These are phyloP conservation scores for Pseudococcus jackbeardsleyi DNA, from an alignment of 2,888 invertebrate species.

Conservation along the genomic window DNA sequence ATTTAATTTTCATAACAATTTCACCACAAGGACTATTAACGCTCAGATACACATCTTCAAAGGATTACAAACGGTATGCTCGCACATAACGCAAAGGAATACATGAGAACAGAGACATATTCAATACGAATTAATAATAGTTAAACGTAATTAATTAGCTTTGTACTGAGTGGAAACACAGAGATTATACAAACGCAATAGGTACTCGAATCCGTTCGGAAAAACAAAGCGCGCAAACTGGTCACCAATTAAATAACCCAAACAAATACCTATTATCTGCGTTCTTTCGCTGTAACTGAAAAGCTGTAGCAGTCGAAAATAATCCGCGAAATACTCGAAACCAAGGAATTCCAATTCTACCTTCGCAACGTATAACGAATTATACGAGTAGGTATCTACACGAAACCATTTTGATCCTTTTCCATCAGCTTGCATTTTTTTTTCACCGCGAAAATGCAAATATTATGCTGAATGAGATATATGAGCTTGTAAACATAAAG, in stretches of 20 bases:
- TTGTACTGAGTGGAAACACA: slow-evolving; percentile 34
- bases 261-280: slow-evolving; percentile 2
- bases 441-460: slow-evolving; percentile 35
- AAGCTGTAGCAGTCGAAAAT: neutral
- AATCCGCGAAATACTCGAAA: slow-evolving; percentile 9
- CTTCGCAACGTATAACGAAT: neutral
- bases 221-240: slow-evolving; percentile 32
- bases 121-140: slow-evolving; percentile 36
- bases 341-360: neutral
- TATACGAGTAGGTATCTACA: neutral
- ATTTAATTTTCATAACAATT: slow-evolving; percentile 55
- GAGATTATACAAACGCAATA: slow-evolving; percentile 19
- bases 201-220: neutral
- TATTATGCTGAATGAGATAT: slow-evolving; percentile 45
- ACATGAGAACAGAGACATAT: slow-evolving; percentile 40
- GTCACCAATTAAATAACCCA: slow-evolving; percentile 39
- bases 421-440: neutral
- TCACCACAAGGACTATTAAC: slow-evolving; percentile 46
- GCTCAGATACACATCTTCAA: slow-evolving; percentile 55
- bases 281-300: neutral
- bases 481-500: slow-evolving; percentile 50
- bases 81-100: neutral
- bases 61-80: slow-evolving; percentile 43
- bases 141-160: slow-evolving; percentile 55
- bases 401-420: neutral